phyloP scores from a whole-genome alignment of 2,797 vertebrate species.

The Avahi laniger region DNA sequence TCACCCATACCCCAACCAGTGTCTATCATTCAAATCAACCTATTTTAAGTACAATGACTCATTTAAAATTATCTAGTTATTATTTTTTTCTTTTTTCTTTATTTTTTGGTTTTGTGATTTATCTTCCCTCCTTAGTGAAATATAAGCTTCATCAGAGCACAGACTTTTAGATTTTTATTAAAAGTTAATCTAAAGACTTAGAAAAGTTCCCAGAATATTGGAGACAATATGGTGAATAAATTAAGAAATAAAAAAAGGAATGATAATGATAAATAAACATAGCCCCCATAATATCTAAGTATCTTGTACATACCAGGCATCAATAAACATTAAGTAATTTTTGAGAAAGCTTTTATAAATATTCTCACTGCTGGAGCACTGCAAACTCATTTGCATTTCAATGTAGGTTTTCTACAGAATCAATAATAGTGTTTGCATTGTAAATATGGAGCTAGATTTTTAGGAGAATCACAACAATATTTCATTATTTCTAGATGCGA shows the following conservation, averaged over 20 bases:
- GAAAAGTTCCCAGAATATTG: neutral
- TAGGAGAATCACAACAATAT: neutral
- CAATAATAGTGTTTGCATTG: neutral
- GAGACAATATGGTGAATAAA: neutral
- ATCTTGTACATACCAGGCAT: neutral
- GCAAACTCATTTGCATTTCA: neutral
- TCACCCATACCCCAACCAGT: neutral
- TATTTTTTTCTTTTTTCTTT: neutral
- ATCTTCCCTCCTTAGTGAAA: neutral
- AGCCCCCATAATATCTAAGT: neutral
- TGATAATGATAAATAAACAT: neutral
- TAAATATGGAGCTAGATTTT: neutral
- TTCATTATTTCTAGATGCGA: neutral
- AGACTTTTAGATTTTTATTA: neutral
- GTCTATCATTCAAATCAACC: neutral
- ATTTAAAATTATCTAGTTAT: neutral
- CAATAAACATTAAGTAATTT: neutral
- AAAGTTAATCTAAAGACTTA: neutral
- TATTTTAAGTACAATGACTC: neutral
- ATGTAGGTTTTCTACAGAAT: neutral
- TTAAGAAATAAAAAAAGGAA: neutral
- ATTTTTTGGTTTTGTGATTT: neutral
- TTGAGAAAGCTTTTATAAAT: neutral
- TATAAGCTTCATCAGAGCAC: neutral
- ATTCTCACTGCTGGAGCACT: neutral